phyloP scores from a whole-genome alignment of 2,797 vertebrate species.

The Brachymystax lenok region DNA sequence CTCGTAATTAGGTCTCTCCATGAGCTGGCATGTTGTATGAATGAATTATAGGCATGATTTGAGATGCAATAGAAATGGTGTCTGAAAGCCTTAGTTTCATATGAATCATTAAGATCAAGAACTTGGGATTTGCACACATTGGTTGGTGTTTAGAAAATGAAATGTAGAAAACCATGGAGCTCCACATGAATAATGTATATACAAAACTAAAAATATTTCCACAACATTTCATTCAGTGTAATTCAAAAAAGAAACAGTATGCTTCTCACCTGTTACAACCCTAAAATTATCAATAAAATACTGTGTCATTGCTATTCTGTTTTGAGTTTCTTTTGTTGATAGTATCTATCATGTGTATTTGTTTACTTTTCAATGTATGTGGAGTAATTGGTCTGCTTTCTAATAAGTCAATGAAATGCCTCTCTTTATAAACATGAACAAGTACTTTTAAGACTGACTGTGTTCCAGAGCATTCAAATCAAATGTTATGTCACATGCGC shows the following conservation, averaged over 20 bases:
- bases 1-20: not conserved
- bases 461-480: not conserved
- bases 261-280: constrained; percentile 30
- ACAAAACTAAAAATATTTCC: constrained; percentile 26
- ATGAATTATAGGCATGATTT: constrained; percentile 42
- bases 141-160: constrained; percentile 14
- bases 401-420: not conserved
- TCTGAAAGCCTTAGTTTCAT: constrained; percentile 14
- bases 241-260: constrained; percentile 14
- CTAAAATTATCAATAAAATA: constrained; percentile 43
- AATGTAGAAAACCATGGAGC: constrained; percentile 26
- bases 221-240: constrained; percentile 32
- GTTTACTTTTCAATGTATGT: not conserved
- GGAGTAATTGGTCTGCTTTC: not conserved
- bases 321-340: constrained; percentile 1
- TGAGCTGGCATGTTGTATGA: constrained; percentile 5
- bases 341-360: no score
- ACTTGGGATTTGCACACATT: constrained; percentile 34
- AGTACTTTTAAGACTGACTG: not conserved
- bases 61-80: constrained; percentile 18
- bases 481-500: not conserved
- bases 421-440: not conserved
- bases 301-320: constrained; percentile 1
- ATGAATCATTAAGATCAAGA: constrained; percentile 15
- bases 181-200: constrained; percentile 11